Base-by-base conservation (phyloP, 2,797 vertebrate genomes). In the Dicrostonyx torquatus region DNA sequence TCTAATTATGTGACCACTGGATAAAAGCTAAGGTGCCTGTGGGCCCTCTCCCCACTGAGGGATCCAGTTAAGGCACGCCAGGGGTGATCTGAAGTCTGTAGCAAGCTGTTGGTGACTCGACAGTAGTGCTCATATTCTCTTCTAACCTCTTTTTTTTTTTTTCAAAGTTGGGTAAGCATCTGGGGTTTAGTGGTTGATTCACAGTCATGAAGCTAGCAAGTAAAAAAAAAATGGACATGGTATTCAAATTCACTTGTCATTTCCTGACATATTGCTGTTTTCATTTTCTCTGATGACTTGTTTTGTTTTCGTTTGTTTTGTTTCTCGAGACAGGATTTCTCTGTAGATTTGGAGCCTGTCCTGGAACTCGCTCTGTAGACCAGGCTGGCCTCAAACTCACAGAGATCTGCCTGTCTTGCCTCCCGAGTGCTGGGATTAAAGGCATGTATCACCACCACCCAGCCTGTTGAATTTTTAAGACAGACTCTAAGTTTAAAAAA, bases 261-360 rank as follows among this genome's bases (percentile, higher is more conserved):
- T 64, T 91, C 53, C 66, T 93, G 48, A 93, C 83, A 43, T 70
- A 29, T 73, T 94, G 2, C 66, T 78, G 7, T 91, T 95, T 95
- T 93, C 53, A 62, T 72, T 93, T 58, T 90, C 50, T 68, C 10
- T 77, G 77, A 60, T 76, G 60, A 80, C 24, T 90, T 58, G 55
- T 58, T 58, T 58, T 58, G 55, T 22, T 58, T 58, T 58, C 55
- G 22, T 58, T 58, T 58, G 55, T 58, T 58, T 58, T 58, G 55
- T 58, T 22, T 58, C 18, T 58, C 18, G 5, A 58, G 20, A 58
- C 55, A 58, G 18, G 55, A 7, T 58, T 58, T 58, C 2, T 58
- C 55, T 58, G 55, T 58, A 58, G 55, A 58, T 58, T 58, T 58
- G 55, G 55, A 58, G 55, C 55, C 55, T 58, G 20, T 58, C 55